Evolutionary conservation across 2,113 vertebrate species (phyloP).

Genomic region (Melanerpes aurifrons): DNA sequence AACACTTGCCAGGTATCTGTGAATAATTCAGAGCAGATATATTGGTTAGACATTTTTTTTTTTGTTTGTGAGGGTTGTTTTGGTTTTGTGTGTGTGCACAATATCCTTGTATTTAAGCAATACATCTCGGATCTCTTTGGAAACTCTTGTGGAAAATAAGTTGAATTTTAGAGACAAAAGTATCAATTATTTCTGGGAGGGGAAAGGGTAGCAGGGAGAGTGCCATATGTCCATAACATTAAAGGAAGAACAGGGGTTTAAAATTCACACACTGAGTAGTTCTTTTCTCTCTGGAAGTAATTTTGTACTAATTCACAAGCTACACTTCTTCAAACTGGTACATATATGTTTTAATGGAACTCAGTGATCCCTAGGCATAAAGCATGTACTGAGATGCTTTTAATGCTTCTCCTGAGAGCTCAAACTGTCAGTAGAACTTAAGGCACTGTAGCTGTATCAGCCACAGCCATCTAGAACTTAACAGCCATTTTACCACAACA

Average conservation of each 20-base stretch:
- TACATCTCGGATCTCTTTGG: not conserved
- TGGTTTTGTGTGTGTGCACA: not conserved
- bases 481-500: not conserved
- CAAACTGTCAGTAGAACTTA: not conserved
- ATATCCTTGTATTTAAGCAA: not conserved
- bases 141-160: not conserved
- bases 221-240: not conserved
- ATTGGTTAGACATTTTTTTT: slow-evolving; percentile 7
- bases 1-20: not conserved
- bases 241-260: not conserved
- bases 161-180: not conserved
- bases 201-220: too few relatives aligned
- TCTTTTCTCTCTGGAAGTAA: not conserved
- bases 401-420: not conserved
- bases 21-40: slow-evolving; percentile 12
- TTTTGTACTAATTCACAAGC: not conserved
- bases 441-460: not conserved
- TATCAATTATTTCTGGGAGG: not conserved
- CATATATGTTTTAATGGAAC: not conserved
- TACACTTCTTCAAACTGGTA: not conserved
- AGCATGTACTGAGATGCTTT: not conserved
- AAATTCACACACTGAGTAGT: not conserved
- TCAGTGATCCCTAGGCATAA: not conserved
- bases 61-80: too few relatives aligned
- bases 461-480: not conserved